phyloP scores from a whole-genome alignment of 2,797 vertebrate genomes.

The Gadopsis bispinosus region DNA sequence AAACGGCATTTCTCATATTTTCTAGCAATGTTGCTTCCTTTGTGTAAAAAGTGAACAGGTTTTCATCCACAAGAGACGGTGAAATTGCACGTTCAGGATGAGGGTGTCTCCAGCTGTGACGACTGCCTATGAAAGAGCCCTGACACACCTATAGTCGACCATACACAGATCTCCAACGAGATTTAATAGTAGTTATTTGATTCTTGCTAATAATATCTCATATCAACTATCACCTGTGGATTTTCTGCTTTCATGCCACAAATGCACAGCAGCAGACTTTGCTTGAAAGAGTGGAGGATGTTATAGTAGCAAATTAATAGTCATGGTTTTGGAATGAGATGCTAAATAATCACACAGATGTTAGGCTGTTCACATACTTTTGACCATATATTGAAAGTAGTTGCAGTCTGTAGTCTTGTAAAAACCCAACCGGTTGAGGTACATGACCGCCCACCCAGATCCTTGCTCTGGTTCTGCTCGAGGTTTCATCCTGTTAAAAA shows the following conservation, averaged over 20 bases:
- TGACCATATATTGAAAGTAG: neutral
- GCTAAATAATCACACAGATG: neutral
- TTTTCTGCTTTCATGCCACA: neutral
- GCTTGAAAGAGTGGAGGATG: too few species aligned
- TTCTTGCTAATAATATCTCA: neutral
- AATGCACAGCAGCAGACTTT: neutral
- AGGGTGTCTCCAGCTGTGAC: conserved; percentile 46
- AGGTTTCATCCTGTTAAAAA: too few species aligned
- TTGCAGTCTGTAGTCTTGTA: neutral
- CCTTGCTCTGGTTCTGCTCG: too few species aligned
- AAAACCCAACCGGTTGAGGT: neutral
- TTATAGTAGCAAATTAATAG: neutral
- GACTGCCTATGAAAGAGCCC: conserved; percentile 19
- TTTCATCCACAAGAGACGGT: conserved; percentile 17
- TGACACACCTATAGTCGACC: neutral
- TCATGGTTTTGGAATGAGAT: neutral
- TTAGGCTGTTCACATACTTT: neutral
- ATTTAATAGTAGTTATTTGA: too few species aligned
- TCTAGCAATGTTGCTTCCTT: conserved; percentile 17
- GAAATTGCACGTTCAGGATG: conserved; percentile 16
- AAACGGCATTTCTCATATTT: conserved; percentile 39
- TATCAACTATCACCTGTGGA: neutral
- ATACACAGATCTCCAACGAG: neutral
- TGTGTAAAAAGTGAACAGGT: conserved; percentile 12
- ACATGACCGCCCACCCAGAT: too few species aligned